These are phyloP conservation scores for Oreochromis grahami DNA, from an alignment of 2,797 vertebrate genomes.

Conservation along the genomic window DNA sequence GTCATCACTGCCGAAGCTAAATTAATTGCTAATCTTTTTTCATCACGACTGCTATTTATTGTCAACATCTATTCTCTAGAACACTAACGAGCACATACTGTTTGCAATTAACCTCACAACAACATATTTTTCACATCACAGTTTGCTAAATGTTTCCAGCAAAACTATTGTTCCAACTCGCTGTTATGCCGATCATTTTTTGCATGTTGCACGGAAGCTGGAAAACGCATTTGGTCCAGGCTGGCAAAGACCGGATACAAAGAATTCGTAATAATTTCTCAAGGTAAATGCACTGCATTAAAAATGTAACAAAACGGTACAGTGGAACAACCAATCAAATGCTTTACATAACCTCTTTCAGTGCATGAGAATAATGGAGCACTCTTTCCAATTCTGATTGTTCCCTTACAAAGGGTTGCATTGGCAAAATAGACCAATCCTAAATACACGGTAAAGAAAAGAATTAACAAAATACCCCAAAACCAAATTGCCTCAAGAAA, in stretches of 20 bases:
- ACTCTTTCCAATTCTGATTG: neutral
- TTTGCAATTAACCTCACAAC: neutral
- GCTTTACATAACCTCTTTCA: neutral
- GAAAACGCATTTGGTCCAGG: neutral
- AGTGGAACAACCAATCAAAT: neutral
- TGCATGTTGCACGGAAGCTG: neutral
- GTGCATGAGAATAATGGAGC: neutral
- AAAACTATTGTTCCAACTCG: neutral
- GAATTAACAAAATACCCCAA: neutral
- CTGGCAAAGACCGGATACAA: neutral
- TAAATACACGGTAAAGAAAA: conserved; percentile 11
- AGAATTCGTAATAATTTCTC: neutral
- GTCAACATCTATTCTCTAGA: neutral
- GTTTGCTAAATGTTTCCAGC: neutral
- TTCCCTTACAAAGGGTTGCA: neutral
- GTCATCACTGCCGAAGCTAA: conserved; percentile 27
- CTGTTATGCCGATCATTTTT: neutral
- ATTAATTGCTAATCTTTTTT: conserved; percentile 4
- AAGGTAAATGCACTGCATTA: neutral
- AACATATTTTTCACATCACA: neutral
- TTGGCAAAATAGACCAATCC: neutral
- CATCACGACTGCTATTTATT: neutral
- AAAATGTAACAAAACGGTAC: neutral
- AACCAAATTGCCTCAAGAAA: neutral
- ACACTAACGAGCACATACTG: neutral